Base-by-base conservation (phyloP, 2,888 invertebrate genomes). In the Invenusta paracnida region DNA sequence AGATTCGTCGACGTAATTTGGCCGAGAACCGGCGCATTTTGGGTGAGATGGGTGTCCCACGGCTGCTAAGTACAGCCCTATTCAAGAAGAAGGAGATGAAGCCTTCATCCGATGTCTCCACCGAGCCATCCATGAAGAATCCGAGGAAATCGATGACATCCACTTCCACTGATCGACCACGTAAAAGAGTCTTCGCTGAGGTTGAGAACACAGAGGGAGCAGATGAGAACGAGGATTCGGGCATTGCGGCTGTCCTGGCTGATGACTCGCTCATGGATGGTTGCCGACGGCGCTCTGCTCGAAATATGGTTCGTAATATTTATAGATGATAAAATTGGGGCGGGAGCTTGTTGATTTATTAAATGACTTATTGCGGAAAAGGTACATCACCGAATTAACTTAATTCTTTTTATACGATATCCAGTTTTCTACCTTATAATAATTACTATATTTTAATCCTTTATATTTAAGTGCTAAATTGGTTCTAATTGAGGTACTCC, bases 11-110 rank as follows among this genome's bases (percentile, higher is more conserved):
- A 30, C 87, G 88, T 82, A 90, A 90, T 87, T 82, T 90, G 11
- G 89, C 88, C 82, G 90, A 90, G 86, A 90, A 90, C 86, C 88
- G 88, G 79, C 87, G 90, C n/a, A 89, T 90, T 84, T 88, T 90
- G 1, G 89, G 89, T n/a, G 89, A 90, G 67, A 88, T 90, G 30
- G 90, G 90, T 17, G 87, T 90, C 0, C 85, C 88, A 0, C 89
- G 90, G 87, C 89, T 90, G 28, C 90, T 30, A 0, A 23, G 23
- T n/a, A 81, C 0, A 2, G 23, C 29, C 29, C n/a, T 25, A 2
- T 27, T 28, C 25, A 79, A 79, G 81, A 25, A 29, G 5, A 81
- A 27, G 23, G 1, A n/a, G 27, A n/a, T 27, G 2, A n/a, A n/a
- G 25, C 29, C 25, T 81, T n/a, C 2, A 23, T 25, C n/a, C 1